Evolutionary conservation across 2,888 invertebrate genomes (phyloP), one percentile per base, ranked within the genome.

Genomic region (Petrophora chlorosata): DNA sequence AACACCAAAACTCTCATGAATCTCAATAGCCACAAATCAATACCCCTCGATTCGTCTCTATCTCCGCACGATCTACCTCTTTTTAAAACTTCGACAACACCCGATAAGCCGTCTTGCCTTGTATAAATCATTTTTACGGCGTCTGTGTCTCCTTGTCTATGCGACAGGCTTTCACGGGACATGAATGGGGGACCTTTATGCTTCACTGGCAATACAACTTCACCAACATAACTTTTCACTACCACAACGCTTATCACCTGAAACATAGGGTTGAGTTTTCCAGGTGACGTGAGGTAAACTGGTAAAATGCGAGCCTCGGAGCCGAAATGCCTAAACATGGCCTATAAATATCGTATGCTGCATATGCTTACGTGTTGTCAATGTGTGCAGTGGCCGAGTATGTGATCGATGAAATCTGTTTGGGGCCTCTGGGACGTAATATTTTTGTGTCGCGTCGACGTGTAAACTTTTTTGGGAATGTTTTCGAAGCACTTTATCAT

Each of bases 111-210:
- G 72, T 73, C 73, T 73, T 69, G 73, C 61, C 65, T 70, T 57
- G 70, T 76, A 85, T 89, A 88, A 85, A 87, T 88, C 86, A 88
- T 87, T 83, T 88, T 84, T 83, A 86, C 80, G 75, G 77, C 77
- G 68, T 59, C 70, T 74, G 57, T 68, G 65, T 67, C 72, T 61
- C 76, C 79, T 80, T 81, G 82, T 82, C 82, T 85, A 82, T 79
- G 80, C 75, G 76, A 79, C 80, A 79, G 73, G 76, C 85, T 88
- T 87, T 85, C 84, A 85, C 73, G 74, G 71, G 62, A 61, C 75
- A 64, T 83, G 84, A 85, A 87, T 85, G 71, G 79, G 48, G 67
- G 65, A 70, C 73, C 81, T 85, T 84, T 86, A 87, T 82, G 70
- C 75, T 70, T 69, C 67, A 70, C 70, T 73, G 73, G 67, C 71